Evolutionary conservation across 2,113 vertebrate genomes (phyloP).

Genomic region (Tympanuchus pallidicinctus): DNA sequence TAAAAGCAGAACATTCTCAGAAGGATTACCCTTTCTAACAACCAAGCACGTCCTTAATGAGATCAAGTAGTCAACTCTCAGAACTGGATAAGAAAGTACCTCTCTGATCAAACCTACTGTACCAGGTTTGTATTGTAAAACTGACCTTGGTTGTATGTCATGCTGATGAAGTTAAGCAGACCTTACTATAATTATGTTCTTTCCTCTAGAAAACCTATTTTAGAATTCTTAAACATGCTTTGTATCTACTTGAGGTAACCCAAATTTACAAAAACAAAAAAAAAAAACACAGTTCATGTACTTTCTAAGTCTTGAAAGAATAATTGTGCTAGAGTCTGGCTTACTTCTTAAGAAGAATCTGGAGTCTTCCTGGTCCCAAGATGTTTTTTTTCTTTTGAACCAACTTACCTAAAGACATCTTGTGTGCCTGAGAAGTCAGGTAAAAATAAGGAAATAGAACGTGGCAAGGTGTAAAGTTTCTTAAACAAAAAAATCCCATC

Average conservation of each 20-base stretch:
- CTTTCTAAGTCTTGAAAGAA: conserved; percentile 2
- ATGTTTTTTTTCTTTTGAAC: neutral
- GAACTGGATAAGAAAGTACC: neutral
- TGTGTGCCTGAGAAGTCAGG: neutral
- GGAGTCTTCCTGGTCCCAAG: neutral
- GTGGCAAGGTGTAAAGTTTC: neutral
- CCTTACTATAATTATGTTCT: neutral
- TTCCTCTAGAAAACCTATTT: neutral
- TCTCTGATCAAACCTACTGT: neutral
- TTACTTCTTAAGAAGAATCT: neutral
- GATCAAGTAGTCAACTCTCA: conserved; percentile 2
- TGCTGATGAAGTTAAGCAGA: neutral
- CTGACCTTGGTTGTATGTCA: neutral
- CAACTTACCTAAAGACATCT: neutral
- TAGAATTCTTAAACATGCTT: neutral
- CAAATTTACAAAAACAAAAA: neutral
- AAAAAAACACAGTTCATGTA: neutral
- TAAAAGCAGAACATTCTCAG: neutral
- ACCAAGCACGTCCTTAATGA: neutral
- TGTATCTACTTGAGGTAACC: neutral
- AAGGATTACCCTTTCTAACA: neutral
- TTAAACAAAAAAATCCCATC: neutral
- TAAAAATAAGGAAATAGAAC: neutral
- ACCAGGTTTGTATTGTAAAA: neutral
- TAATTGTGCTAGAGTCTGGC: neutral